These are phyloP conservation scores for Danaus melanippus DNA, from an alignment of 1,140 invertebrate species.

Conservation along the genomic window DNA sequence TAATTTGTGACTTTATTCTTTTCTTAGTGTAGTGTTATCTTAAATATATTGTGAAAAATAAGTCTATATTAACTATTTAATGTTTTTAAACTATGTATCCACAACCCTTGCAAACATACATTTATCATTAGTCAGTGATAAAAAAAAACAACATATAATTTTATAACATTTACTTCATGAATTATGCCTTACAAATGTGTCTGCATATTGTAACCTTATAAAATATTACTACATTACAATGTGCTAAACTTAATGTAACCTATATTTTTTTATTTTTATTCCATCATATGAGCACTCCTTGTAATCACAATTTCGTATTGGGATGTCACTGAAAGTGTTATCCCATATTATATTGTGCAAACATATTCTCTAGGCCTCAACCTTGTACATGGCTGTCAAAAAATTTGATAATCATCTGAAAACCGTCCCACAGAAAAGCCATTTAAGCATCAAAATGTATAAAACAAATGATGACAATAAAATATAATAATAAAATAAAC, in stretches of 20 bases:
- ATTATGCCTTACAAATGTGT: slow-evolving; percentile 68
- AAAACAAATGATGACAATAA: slow-evolving; percentile 16
- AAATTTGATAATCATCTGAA: slow-evolving; percentile 15
- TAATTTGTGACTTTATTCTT: too few relatives aligned
- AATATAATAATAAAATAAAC: slow-evolving; percentile 28
- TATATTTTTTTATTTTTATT: slow-evolving; percentile 58
- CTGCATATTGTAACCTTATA: slow-evolving; percentile 67
- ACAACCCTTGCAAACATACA: not conserved
- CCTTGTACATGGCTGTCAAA: slow-evolving; percentile 12
- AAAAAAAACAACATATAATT: slow-evolving; percentile 28
- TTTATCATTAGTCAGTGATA: not conserved
- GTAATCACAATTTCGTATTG: slow-evolving; percentile 23
- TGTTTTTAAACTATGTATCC: too few relatives aligned
- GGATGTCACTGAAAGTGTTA: slow-evolving; percentile 5
- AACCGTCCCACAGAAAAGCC: slow-evolving; percentile 12
- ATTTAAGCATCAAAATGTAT: slow-evolving; percentile 7
- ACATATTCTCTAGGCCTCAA: slow-evolving; percentile 18
- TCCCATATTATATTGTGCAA: slow-evolving; percentile 21
- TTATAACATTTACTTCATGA: slow-evolving; percentile 69
- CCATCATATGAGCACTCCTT: slow-evolving; percentile 57
- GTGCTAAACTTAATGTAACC: slow-evolving; percentile 68
- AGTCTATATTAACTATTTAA: too few relatives aligned
- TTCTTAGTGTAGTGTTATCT: too few relatives aligned
- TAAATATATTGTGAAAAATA: too few relatives aligned
- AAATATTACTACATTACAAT: slow-evolving; percentile 66